These are phyloP conservation scores for Nipponia nippon DNA, from an alignment of 2,113 vertebrate species.

Conservation along the genomic window DNA sequence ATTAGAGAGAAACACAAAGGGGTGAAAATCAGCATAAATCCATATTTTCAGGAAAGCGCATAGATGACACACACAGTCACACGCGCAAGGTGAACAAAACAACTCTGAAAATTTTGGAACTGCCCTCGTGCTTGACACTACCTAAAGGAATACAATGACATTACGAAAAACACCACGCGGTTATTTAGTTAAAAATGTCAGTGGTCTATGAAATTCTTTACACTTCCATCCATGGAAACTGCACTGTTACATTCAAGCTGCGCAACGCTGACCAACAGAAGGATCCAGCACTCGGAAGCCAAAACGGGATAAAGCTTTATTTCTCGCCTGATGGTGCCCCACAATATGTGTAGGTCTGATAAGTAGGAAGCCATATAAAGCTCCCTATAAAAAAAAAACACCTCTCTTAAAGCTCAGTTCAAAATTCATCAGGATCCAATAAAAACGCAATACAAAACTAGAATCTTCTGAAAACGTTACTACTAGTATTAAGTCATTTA, in stretches of 20 bases:
- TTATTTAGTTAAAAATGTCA: neutral
- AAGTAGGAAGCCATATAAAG: neutral
- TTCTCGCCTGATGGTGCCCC: neutral
- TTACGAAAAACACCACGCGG: neutral
- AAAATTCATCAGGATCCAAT: neutral
- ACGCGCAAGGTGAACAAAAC: neutral
- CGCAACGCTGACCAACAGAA: neutral
- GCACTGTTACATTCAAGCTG: neutral
- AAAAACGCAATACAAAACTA: neutral
- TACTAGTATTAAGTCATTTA: neutral
- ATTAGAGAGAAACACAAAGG: neutral
- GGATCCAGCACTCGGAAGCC: neutral
- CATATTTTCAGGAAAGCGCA: rapidly evolving
- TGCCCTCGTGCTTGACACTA: neutral
- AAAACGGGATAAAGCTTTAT: neutral
- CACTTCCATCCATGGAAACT: neutral
- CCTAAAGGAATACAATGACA: neutral
- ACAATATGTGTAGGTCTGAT: neutral
- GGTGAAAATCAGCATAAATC: neutral
- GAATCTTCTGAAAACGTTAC: neutral
- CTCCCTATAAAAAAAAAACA: neutral
- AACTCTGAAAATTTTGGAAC: neutral
- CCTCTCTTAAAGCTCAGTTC: neutral
- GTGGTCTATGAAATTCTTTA: neutral
- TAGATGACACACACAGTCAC: rapidly evolving